Evolutionary conservation across 1,140 invertebrate species (phyloP), one percentile per base, ranked within the genome.

Genomic region (Hormaphis cornu): DNA sequence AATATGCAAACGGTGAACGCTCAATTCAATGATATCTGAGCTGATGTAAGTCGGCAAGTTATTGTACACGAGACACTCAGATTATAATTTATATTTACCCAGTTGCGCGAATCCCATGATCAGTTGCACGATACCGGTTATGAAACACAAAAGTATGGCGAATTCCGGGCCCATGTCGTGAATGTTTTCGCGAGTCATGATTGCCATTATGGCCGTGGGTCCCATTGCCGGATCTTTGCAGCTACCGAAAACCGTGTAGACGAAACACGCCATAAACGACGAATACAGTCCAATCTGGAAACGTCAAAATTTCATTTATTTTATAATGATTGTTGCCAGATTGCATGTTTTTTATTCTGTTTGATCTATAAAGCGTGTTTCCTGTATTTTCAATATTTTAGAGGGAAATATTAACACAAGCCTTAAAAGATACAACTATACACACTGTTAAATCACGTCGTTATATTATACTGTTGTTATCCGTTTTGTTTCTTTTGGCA

Each of bases 71-170:
- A n/a, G n/a, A n/a, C n/a, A n/a, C n/a, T n/a, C n/a, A n/a, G n/a
- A n/a, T n/a, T n/a, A 3, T 2, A 3, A 35, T 20, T 22, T 14
- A 5, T 9, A 22, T 77, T 81, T 80, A 92, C 90, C 90, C 76
- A 94, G 79, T 77, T 93, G 89, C 37, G 92, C 79, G 20, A 91
- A 79, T n/a, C 90, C 91, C 87, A 93, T 89, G 3, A 89, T 66
- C 2, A 93, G 79, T 73, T 89, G 87, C 1, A 93, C 83, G 69
- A 87, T 83, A 14, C 91, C 92, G 24, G 85, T 87, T 1, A 91
- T 78, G 75, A 95, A 88, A 66, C 86, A 84, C n/a, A 95, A 78
- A 1, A 93, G 78, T 20, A 93, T 82, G 0, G 91, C 89, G 75
- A 89, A 89, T 73, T 86, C 83, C 0, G 86, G 82, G 3, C 84